phyloP scores from a whole-genome alignment of 2,113 vertebrate species.

The Nerophis ophidion region DNA sequence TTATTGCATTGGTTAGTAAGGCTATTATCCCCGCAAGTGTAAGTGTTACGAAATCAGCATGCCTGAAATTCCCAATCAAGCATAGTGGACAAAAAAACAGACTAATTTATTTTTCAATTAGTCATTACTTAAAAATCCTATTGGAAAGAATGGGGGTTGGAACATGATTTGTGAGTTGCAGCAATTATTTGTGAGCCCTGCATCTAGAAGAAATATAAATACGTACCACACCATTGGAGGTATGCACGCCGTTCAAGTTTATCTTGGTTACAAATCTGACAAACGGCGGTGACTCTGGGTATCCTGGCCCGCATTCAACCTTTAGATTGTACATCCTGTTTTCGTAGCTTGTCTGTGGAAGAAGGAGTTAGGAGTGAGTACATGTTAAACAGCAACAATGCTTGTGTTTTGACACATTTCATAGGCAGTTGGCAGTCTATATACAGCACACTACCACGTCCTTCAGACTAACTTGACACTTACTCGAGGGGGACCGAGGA shows the following conservation, averaged over 20 bases:
- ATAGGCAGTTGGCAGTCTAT: background rate
- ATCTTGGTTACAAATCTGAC: constrained; percentile 99
- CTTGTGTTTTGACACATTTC: background rate
- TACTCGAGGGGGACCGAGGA: constrained; percentile 93
- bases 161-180: too few species aligned
- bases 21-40: too few species aligned
- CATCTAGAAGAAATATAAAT: background rate
- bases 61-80: too few species aligned
- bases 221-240: constrained; percentile 97
- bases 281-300: constrained; percentile 93
- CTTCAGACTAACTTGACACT: constrained; percentile 39
- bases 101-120: too few species aligned
- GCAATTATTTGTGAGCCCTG: background rate
- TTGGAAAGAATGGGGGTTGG: too few species aligned
- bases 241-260: constrained; percentile 98
- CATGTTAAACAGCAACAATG: background rate
- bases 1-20: too few species aligned
- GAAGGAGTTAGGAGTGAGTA: background rate
- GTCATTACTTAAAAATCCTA: too few species aligned
- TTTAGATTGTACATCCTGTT: constrained; percentile 99
- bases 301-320: constrained; percentile 98
- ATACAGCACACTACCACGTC: background rate
- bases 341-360: constrained; percentile 93
- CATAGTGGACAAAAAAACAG: too few species aligned
- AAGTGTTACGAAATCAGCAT: too few species aligned